Conservation (phyloP, 2,113 vertebrate genomes). For the Spilogale gracilis region DNA sequence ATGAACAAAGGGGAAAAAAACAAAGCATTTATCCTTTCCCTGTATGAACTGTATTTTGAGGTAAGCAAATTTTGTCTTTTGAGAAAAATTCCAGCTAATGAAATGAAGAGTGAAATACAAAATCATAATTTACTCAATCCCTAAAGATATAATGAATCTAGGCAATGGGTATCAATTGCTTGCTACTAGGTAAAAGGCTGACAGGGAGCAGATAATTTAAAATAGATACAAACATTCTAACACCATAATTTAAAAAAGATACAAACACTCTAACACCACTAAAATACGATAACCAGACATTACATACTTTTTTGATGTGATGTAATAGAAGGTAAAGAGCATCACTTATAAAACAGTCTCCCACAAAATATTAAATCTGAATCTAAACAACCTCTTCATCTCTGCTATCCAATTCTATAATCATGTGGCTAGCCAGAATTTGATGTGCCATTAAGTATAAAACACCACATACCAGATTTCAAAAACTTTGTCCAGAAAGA, state of each 20-base stretch:
- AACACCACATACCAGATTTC: neutral
- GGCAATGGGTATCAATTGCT: neutral
- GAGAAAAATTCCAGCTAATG: neutral
- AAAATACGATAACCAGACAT: neutral
- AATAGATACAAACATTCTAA: neutral
- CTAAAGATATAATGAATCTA: neutral
- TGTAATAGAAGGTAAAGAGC: neutral
- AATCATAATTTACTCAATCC: neutral
- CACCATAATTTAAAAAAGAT: neutral
- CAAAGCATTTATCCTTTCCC: neutral
- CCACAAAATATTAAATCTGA: neutral
- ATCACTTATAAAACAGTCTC: neutral
- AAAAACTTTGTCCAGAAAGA: neutral
- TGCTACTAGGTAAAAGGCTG: neutral
- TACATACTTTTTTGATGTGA: neutral
- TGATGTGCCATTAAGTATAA: neutral
- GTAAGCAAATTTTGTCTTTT: conserved; percentile 19
- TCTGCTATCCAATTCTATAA: neutral
- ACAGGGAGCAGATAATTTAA: neutral
- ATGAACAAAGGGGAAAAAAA: neutral
- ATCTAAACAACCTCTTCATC: neutral
- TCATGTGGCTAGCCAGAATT: neutral
- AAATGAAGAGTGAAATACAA: neutral
- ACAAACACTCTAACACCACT: neutral
- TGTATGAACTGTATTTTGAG: neutral